Evolutionary conservation across 2,113 vertebrate genomes (phyloP).

Genomic region (Dasyornis broadbenti): DNA sequence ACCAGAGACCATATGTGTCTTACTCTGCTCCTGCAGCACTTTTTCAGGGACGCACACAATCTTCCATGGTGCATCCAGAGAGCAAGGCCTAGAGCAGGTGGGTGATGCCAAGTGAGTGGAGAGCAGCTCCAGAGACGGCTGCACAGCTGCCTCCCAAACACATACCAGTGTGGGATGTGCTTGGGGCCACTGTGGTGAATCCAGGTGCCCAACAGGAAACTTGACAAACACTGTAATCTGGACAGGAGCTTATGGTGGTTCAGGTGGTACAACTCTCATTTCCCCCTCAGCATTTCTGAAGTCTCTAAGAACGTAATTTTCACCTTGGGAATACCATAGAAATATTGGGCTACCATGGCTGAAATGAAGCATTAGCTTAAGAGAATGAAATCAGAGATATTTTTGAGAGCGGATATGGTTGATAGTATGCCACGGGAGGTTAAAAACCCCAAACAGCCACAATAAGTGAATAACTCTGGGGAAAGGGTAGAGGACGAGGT

Average conservation of each 20-base stretch:
- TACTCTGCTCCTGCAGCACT: fast-evolving
- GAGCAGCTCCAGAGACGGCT: neutral
- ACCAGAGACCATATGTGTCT: neutral
- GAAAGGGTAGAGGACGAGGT: neutral
- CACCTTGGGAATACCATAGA: neutral
- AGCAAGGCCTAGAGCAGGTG: neutral
- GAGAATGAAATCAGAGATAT: neutral
- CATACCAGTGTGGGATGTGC: neutral
- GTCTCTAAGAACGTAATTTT: neutral
- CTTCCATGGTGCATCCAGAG: neutral
- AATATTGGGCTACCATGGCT: neutral
- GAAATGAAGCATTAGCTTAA: neutral
- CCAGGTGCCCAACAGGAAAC: neutral
- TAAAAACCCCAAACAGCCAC: neutral
- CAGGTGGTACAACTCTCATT: neutral
- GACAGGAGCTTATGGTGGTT: neutral
- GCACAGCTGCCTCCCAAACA: neutral
- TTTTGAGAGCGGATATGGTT: neutral
- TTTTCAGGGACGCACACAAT: neutral
- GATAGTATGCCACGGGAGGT: neutral
- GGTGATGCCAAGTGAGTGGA: neutral
- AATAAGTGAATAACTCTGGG: neutral
- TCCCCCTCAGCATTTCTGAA: neutral
- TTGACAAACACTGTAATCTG: neutral
- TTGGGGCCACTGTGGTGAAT: fast-evolving